These are phyloP conservation scores for Orthonyx spaldingii DNA, from an alignment of 2,113 vertebrate species.

Conservation along the genomic window DNA sequence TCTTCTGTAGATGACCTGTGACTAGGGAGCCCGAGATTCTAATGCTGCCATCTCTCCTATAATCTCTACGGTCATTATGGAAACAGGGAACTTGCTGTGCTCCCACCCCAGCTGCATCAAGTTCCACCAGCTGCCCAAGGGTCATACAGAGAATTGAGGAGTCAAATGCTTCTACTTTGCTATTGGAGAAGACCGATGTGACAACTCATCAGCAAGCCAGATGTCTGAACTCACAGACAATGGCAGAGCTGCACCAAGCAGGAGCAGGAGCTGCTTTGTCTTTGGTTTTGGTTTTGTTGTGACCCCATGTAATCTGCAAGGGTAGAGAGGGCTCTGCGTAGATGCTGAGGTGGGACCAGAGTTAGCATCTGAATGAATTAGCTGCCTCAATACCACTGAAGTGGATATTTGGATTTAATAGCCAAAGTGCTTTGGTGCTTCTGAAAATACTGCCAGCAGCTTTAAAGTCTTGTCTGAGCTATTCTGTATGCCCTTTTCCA, in stretches of 20 bases:
- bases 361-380: background rate
- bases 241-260: background rate
- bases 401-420: background rate
- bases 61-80: background rate
- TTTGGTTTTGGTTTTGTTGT: background rate
- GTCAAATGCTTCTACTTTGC: background rate
- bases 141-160: background rate
- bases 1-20: background rate
- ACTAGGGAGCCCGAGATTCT: background rate
- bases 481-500: background rate
- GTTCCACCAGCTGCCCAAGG: background rate
- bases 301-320: background rate
- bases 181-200: background rate
- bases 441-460: background rate
- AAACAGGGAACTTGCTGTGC: background rate
- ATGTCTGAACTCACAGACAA: background rate
- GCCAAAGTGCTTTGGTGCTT: background rate
- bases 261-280: background rate
- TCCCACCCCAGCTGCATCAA: background rate
- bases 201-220: background rate
- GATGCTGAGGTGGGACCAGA: background rate
- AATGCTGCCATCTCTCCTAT: background rate
- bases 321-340: background rate
- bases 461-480: background rate
- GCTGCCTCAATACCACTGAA: background rate